Conservation (phyloP, 1,140 invertebrate genomes). For the Papilio polyxenes region DNA sequence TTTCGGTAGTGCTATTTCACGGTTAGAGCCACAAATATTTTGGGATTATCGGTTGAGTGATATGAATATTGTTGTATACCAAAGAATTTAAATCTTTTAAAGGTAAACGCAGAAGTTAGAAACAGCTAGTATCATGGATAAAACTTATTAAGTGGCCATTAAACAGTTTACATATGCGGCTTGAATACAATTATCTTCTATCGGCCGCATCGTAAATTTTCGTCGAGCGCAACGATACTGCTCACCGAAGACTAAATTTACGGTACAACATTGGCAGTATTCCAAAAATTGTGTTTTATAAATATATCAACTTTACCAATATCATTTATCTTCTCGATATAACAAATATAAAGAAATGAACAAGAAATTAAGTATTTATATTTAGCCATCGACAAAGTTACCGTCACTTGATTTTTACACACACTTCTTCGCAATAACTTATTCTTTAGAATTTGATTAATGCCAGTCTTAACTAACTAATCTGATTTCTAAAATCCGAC, state of each 20-base stretch:
- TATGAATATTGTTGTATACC: neutral
- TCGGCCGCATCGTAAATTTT: slow-evolving; percentile 29
- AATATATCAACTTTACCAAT: slow-evolving; percentile 4
- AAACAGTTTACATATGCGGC: slow-evolving; percentile 2
- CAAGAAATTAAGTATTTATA: neutral
- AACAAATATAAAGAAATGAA: neutral
- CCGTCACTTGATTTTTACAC: too few species aligned
- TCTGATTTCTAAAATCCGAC: neutral
- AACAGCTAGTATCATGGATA: neutral
- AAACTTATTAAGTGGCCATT: neutral
- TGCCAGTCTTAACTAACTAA: too few species aligned
- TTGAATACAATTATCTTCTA: slow-evolving; percentile 28
- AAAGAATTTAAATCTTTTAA: neutral
- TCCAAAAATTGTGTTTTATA: slow-evolving; percentile 36
- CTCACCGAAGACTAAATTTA: slow-evolving; percentile 29
- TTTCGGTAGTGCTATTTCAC: too few species aligned
- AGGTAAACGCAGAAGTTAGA: neutral
- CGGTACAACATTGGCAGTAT: slow-evolving; percentile 19
- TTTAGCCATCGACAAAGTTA: neutral
- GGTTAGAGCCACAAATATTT: too few species aligned
- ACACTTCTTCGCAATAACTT: too few species aligned
- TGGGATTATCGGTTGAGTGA: neutral
- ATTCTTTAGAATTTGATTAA: too few species aligned
- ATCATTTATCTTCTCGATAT: neutral
- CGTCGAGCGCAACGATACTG: slow-evolving; percentile 33